Percentiles rank a stretch among this genome's conserved stretches.
Evolutionary conservation across 2,797 vertebrate genomes (phyloP).

Genomic region (Paguma larvata): DNA sequence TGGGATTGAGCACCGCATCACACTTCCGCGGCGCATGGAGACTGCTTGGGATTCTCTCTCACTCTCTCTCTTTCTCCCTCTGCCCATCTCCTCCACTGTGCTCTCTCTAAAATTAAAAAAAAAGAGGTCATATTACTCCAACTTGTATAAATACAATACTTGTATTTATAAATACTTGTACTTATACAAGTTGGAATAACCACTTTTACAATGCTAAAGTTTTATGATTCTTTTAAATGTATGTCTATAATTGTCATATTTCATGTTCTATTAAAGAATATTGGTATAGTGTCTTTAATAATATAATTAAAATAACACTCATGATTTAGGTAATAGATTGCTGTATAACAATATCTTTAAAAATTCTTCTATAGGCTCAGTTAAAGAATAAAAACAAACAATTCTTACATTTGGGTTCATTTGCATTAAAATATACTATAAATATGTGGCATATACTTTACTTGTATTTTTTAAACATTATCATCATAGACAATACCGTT

Average conservation of each 20-base stretch:
- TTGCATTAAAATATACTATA: neutral
- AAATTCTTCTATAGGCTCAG: neutral
- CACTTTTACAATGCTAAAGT: neutral
- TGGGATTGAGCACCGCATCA: too few species aligned
- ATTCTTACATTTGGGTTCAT: neutral
- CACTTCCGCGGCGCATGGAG: too few species aligned
- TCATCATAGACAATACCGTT: neutral
- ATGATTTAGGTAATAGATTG: neutral
- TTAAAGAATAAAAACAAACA: neutral
- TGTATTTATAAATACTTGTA: too few species aligned
- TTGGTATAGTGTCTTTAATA: neutral
- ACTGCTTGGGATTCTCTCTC: too few species aligned
- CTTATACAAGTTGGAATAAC: neutral
- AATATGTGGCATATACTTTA: neutral
- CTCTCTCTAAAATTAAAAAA: too few species aligned
- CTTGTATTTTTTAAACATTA: neutral
- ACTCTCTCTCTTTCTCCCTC: too few species aligned
- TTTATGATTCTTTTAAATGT: neutral
- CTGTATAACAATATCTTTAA: neutral
- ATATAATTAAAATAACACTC: neutral
- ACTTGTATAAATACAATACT: too few species aligned
- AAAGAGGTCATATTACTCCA: too few species aligned
- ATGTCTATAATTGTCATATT: neutral
- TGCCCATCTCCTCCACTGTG: too few species aligned
- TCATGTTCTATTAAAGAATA: neutral